These are phyloP conservation scores for Drosophila eohydei DNA, from an alignment of 2,888 invertebrate species.

Conservation along the genomic window DNA sequence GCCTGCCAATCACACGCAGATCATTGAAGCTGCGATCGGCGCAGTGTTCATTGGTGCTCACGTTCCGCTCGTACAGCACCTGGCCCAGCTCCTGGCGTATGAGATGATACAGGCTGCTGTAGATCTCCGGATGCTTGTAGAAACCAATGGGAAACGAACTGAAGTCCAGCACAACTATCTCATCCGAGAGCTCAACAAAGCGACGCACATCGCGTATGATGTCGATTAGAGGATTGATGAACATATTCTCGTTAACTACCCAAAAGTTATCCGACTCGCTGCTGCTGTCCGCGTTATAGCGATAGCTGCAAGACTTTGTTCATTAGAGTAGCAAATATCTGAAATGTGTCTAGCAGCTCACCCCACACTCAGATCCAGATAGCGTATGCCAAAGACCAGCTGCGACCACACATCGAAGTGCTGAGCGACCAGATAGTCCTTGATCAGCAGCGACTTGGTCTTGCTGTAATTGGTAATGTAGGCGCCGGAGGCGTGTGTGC, in stretches of 20 bases:
- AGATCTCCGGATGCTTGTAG: constrained; percentile 84
- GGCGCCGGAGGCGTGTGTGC: constrained; percentile 88
- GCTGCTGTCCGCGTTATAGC: constrained; percentile 52
- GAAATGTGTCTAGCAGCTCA: constrained; percentile 85
- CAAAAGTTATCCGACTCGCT: constrained; percentile 77
- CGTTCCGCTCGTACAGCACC: constrained; percentile 82
- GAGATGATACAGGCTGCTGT: constrained; percentile 86
- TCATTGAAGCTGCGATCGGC: constrained; percentile 87
- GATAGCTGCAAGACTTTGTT: constrained; percentile 51
- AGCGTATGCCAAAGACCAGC: constrained; percentile 93
- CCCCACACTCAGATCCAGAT: constrained; percentile 92
- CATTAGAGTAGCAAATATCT: not conserved
- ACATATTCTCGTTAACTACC: constrained; percentile 83
- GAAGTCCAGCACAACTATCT: constrained; percentile 92
- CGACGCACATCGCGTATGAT: constrained; percentile 89
- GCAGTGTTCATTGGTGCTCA: constrained; percentile 63
- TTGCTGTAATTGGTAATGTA: constrained; percentile 82
- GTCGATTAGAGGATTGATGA: constrained; percentile 88
- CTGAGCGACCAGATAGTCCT: constrained; percentile 86
- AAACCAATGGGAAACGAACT: constrained; percentile 90
- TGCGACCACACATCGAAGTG: constrained; percentile 93
- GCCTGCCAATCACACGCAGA: constrained; percentile 86
- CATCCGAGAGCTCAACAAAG: constrained; percentile 89
- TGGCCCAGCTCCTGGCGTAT: constrained; percentile 86
- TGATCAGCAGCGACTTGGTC: constrained; percentile 75